Evolutionary conservation across 2,797 vertebrate species (phyloP).

Genomic region (Arnoldichthys spilopterus): DNA sequence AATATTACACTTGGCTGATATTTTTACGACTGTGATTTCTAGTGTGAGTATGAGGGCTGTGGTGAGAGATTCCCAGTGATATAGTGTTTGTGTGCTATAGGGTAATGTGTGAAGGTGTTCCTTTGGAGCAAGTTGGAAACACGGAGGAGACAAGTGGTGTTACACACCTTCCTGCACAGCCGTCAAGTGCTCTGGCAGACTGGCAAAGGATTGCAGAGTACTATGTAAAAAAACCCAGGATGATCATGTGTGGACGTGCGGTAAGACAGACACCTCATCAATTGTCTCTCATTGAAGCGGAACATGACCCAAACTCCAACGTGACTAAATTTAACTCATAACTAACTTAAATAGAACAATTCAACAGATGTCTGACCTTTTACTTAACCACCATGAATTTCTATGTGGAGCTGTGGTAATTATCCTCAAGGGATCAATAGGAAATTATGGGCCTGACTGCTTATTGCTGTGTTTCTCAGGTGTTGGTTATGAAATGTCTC

Average conservation of each 20-base stretch:
- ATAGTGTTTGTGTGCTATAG: slow-evolving; percentile 57
- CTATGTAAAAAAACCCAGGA: slow-evolving; percentile 61
- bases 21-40: neutral
- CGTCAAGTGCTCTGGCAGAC: slow-evolving; percentile 51
- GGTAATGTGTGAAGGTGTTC: slow-evolving; percentile 67
- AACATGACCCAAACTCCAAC: neutral
- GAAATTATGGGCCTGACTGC: neutral
- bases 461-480: neutral
- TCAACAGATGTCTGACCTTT: neutral
- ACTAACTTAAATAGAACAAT: too few species aligned
- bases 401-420: neutral
- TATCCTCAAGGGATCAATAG: neutral
- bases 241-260: slow-evolving; percentile 71
- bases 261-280: slow-evolving; percentile 56
- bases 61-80: neutral
- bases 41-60: neutral
- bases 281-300: slow-evolving; percentile 8
- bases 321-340: neutral
- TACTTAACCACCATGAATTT: neutral
- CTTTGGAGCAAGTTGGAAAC: slow-evolving; percentile 46
- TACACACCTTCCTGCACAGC: slow-evolving; percentile 36
- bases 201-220: slow-evolving; percentile 60
- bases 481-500: slow-evolving; percentile 35
- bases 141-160: slow-evolving; percentile 49
- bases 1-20: neutral